phyloP scores from a whole-genome alignment of 2,113 vertebrate species.

The Panthera uncia region DNA sequence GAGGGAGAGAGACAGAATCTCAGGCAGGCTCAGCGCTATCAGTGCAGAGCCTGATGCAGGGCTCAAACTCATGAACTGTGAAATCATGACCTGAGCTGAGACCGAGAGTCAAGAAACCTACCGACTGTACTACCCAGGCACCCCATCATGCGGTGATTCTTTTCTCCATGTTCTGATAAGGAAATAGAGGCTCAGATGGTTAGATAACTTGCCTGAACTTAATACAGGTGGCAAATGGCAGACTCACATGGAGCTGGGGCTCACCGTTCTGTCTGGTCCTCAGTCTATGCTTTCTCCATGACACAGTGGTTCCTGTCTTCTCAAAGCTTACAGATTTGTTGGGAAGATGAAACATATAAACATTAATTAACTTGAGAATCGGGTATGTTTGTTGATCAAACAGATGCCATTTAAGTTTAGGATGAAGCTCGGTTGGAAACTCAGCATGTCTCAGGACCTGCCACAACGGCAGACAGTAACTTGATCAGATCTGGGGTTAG shows the following conservation, averaged over 20 bases:
- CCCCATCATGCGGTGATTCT: background rate
- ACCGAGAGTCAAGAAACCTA: background rate
- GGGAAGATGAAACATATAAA: background rate
- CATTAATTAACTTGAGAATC: constrained; percentile 29
- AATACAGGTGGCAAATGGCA: background rate
- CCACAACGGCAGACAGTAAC: background rate
- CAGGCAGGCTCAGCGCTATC: background rate
- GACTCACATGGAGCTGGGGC: background rate
- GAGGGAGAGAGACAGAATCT: background rate
- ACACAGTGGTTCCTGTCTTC: background rate
- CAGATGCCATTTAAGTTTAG: background rate
- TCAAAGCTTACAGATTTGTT: background rate
- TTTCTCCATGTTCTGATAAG: background rate
- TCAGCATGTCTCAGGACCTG: background rate
- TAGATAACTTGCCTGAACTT: background rate
- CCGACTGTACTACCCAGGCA: background rate
- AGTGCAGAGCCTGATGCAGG: background rate
- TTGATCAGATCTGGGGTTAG: constrained; percentile 8
- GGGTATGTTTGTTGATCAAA: background rate
- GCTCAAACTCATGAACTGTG: background rate
- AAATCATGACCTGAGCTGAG: background rate
- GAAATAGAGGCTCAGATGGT: background rate
- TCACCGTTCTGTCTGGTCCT: background rate
- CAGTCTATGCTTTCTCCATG: background rate
- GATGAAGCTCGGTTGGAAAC: background rate